A percentile compares a stretch with the other conserved stretches of the same genome.
These are phyloP conservation scores for Misgurnus anguillicaudatus DNA, from an alignment of 2,113 vertebrate genomes.

Conservation along the genomic window DNA sequence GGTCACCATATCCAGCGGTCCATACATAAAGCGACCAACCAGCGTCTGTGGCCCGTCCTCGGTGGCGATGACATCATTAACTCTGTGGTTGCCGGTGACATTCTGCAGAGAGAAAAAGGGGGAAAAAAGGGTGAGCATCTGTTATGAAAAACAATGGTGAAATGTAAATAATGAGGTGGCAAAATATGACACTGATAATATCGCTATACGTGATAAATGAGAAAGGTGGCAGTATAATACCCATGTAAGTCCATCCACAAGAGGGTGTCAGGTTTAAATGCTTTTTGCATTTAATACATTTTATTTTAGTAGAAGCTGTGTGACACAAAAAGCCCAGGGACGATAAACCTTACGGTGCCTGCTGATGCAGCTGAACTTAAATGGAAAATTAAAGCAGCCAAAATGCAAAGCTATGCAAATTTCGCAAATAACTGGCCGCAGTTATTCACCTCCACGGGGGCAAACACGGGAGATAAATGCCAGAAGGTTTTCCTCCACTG, in stretches of 20 bases:
- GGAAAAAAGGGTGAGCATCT: not conserved
- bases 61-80: conserved; percentile 89
- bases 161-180: not conserved
- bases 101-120: conserved; percentile 75
- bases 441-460: conserved; percentile 22
- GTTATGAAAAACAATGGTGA: not conserved
- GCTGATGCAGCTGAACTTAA: conserved; percentile 53
- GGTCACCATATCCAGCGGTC: conserved; percentile 97
- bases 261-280: conserved; percentile 34
- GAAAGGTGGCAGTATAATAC: conserved; percentile 6
- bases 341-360: conserved; percentile 55
- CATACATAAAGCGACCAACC: conserved; percentile 97
- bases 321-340: conserved; percentile 36
- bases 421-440: conserved; percentile 12
- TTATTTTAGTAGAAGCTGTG: conserved; percentile 41
- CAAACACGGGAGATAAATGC: conserved; percentile 5
- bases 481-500: not conserved
- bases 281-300: conserved; percentile 41
- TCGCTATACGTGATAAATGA: not conserved
- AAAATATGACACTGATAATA: conserved; percentile 8
- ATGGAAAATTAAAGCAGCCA: conserved; percentile 52
- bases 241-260: conserved; percentile 41
- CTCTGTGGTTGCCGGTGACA: conserved; percentile 93
- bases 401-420: conserved; percentile 45
- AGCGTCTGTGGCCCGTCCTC: conserved; percentile 90